Base-by-base conservation (phyloP, 2,113 vertebrate species). In the Bathybates hornii region DNA sequence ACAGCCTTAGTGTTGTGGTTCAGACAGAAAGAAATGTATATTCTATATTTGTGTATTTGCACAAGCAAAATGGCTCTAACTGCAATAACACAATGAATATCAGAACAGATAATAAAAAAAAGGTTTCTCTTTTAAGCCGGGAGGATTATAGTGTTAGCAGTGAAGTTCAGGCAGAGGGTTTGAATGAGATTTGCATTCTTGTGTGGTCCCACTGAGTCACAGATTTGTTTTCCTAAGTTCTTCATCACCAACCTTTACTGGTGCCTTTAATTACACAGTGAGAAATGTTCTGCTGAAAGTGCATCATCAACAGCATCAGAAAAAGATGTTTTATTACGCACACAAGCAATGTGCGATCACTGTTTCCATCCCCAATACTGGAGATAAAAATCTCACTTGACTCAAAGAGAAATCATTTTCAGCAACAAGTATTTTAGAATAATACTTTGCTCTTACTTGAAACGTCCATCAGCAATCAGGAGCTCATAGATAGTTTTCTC, bases 381-480 rank as follows among this genome's bases (percentile, higher is more conserved):
- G 43, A 29, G 71, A 76, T 76, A 29, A 76, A 29, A 45, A 45
- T 73, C 21, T 29, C 13, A 27, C 41, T 24, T 73, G 8, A 5
- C 24, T 45, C 41, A 48, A 27, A 48, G 6, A 29, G 41, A 29
- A 76, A 76, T n/a, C 1, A 36, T 63, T 63, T 63, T n/a, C n/a
- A 34, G 27, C 3, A 48, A 34, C 29, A 85, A 57, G 27, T 3
- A 63, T 5, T 1, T 3, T 36, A 48, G 66, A 45, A 41, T 7
- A 19, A 24, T 13, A 38, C 13, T 21, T n/a, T 17, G 9, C n/a
- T 41, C 88, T 94, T 92, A 99, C 99, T 97, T 98, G 87, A 99
- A 99, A 4, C 97, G 97, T n/a, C 97, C 98, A 17, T 99, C 98
- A 11, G 95, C 93, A 50, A 94, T 92, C 89, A 99, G 86, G 73